Base-by-base conservation (phyloP, 2,113 vertebrate species). In the Callospermophilus lateralis region DNA sequence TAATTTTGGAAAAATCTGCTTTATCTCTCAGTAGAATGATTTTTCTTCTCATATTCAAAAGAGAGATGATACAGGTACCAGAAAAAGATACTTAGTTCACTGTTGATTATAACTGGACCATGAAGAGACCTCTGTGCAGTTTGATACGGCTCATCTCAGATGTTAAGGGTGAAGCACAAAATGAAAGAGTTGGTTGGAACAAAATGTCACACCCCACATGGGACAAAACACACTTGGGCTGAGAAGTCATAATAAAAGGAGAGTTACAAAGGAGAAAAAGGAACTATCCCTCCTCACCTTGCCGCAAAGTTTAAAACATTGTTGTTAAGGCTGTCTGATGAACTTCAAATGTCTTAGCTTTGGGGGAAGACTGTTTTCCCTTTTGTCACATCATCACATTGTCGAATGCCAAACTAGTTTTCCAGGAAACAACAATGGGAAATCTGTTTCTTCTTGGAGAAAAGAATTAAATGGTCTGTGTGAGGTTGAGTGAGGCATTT, bases 321-420 rank as follows among this genome's bases (percentile, higher is more conserved):
- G 30, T 3, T 65, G 84, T 37, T 53, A 55, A 90, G 58, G 28
- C 28, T 90, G 34, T 17, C 48, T 90, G 58, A 63, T 74, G 61
- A 28, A 74, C 37, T 80, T 93, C 91, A 76, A 80, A 76, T 48
- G 53, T 67, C 81, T 92, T 15, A 17, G 5, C 34, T 84, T 76
- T 55, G 37, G 72, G 28, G 79, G 48, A 89, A 74, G 84, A 72
- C 34, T 74, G 65, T 4, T 76, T 58, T 70, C 19, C n/a, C 8
- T 95, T 90, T 28, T 80, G 87, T 95, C 93, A 96, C 91, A 77
- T 92, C 76, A 88, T 94, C 93, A 90, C 70, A 73, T 90, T 68
- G 45, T 32, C 81, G 77, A 72, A 93, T 26, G 51, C 81, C 80
- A 93, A 95, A 76, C 15, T 11, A 94, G 11, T 94, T 96, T 93